phyloP scores from a whole-genome alignment of 2,888 invertebrate genomes.

The Ligdia adustata region DNA sequence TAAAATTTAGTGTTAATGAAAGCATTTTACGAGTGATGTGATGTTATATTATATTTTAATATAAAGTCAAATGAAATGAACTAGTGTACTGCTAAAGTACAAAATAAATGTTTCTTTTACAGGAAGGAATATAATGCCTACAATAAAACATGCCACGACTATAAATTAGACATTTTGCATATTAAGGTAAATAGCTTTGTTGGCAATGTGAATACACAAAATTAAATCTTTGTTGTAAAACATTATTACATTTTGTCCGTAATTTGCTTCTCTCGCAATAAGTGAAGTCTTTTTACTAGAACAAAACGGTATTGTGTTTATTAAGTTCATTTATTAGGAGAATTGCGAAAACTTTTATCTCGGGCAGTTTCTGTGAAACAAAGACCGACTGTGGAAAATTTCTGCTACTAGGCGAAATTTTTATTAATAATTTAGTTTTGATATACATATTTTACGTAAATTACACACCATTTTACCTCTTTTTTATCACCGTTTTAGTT shows the following conservation, averaged over 20 bases:
- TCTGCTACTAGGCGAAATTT: background rate
- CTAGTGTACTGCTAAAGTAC: constrained; percentile 7
- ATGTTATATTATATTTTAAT: too few species aligned
- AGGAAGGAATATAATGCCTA: constrained; percentile 15
- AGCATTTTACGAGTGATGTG: too few species aligned
- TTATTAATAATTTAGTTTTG: constrained; percentile 1
- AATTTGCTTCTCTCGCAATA: constrained; percentile 13
- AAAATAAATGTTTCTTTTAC: constrained; percentile 7
- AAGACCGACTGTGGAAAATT: background rate
- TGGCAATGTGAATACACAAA: constrained; percentile 18
- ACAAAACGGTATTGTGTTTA: constrained; percentile 17
- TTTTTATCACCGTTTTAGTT: too few species aligned
- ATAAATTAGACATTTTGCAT: constrained; percentile 29
- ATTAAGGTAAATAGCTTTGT: constrained; percentile 8
- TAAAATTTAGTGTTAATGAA: too few species aligned
- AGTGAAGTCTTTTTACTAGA: constrained; percentile 12
- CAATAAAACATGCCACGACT: constrained; percentile 27
- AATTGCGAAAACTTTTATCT: background rate
- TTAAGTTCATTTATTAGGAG: constrained; percentile 4
- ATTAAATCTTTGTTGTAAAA: constrained; percentile 24
- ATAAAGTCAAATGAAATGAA: too few species aligned
- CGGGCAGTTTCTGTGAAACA: background rate
- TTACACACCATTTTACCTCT: too few species aligned
- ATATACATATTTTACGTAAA: too few species aligned
- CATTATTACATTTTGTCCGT: constrained; percentile 17